These are phyloP conservation scores for Sardina pilchardus DNA, from an alignment of 2,113 vertebrate genomes.

Conservation along the genomic window DNA sequence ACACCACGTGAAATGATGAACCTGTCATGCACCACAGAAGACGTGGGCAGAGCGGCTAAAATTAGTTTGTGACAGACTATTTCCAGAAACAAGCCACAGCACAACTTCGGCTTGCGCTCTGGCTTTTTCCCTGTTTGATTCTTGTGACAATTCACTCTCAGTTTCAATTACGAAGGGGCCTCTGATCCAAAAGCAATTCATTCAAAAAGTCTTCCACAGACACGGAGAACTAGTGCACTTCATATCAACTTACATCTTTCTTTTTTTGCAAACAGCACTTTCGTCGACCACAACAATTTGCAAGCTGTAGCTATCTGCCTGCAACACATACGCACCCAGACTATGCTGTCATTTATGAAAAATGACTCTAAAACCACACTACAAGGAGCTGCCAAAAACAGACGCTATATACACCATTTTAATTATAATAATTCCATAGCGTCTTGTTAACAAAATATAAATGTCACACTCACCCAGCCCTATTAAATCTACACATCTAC, in stretches of 20 bases:
- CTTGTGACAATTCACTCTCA: background rate
- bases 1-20: constrained; percentile 66
- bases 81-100: constrained; percentile 52
- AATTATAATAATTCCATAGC: constrained; percentile 11
- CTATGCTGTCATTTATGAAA: constrained; percentile 14
- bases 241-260: constrained; percentile 3
- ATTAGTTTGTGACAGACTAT: constrained; percentile 59
- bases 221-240: background rate
- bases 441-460: constrained; percentile 10
- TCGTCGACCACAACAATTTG: constrained; percentile 2
- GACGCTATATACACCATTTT: background rate
- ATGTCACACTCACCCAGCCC: background rate
- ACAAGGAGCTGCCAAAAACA: background rate
- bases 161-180: background rate
- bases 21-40: constrained; percentile 59
- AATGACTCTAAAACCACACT: background rate
- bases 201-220: background rate
- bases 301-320: constrained; percentile 6
- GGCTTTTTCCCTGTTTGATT: background rate
- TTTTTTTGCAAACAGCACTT: background rate
- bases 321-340: background rate
- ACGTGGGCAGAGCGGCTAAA: constrained; percentile 59
- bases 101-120: background rate
- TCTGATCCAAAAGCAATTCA: background rate
- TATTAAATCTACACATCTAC: background rate